phyloP scores from a whole-genome alignment of 2,888 invertebrate genomes.

The Tuberolachnus salignus region DNA sequence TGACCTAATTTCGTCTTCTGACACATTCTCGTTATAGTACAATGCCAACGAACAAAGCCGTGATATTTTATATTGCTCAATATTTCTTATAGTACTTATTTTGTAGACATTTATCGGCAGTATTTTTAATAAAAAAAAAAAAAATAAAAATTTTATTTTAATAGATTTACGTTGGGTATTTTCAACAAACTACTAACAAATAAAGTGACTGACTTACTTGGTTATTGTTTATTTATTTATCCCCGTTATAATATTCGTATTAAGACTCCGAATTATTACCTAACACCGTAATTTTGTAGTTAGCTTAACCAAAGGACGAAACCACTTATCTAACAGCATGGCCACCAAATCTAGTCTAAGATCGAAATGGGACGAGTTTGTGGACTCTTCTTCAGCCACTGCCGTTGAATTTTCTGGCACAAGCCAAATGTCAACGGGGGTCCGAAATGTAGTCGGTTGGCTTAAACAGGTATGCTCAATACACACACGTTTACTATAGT shows the following conservation, averaged over 20 bases:
- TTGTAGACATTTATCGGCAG: neutral
- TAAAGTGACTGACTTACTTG: neutral
- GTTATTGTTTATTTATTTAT: neutral
- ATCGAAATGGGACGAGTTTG: slow-evolving; percentile 75
- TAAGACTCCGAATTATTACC: neutral
- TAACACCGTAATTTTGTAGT: slow-evolving; percentile 52
- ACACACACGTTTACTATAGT: neutral
- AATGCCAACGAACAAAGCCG: neutral
- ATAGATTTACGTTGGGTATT: neutral
- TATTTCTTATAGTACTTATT: neutral
- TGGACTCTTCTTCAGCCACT: slow-evolving; percentile 64
- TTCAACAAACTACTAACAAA: neutral
- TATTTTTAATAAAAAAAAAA: too few relatives aligned
- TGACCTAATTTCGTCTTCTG: neutral
- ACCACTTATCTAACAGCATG: slow-evolving; percentile 53
- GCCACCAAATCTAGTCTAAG: slow-evolving; percentile 63
- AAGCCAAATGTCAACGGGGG: slow-evolving; percentile 72
- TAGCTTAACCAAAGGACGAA: slow-evolving; percentile 54
- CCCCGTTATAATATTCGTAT: neutral
- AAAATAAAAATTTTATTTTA: too few relatives aligned
- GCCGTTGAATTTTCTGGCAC: slow-evolving; percentile 70
- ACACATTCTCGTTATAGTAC: neutral
- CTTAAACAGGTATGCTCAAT: slow-evolving; percentile 73
- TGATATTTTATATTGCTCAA: neutral
- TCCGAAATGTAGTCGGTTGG: slow-evolving; percentile 81